Conservation (phyloP, 2,888 invertebrate species). For the Helicoverpa assulta region DNA sequence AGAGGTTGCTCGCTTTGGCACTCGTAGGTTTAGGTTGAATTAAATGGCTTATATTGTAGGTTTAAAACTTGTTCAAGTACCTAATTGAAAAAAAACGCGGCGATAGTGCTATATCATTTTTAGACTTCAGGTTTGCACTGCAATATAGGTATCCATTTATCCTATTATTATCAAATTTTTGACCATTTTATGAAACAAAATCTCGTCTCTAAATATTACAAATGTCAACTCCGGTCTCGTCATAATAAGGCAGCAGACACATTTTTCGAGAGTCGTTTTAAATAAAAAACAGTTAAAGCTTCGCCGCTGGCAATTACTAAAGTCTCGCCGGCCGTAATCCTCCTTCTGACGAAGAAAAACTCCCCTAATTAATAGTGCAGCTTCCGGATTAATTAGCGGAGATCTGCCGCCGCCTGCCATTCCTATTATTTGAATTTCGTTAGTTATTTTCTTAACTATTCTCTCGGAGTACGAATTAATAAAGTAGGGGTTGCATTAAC, state of each 20-base stretch:
- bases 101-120: neutral
- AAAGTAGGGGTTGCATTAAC: constrained; percentile 9
- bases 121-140: neutral
- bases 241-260: constrained; percentile 7
- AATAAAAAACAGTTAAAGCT: constrained; percentile 63
- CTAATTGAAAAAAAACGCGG: too few species aligned
- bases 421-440: constrained; percentile 75
- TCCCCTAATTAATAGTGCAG: constrained; percentile 86
- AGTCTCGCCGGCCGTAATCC: constrained; percentile 77
- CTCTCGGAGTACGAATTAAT: constrained; percentile 24
- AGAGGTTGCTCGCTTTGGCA: too few species aligned
- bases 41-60: too few species aligned
- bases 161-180: too few species aligned
- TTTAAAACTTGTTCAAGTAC: too few species aligned
- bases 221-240: constrained; percentile 9
- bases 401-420: constrained; percentile 68
- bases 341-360: constrained; percentile 81
- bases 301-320: constrained; percentile 73
- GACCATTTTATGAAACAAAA: neutral
- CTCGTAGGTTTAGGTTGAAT: too few species aligned
- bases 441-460: constrained; percentile 59
- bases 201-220: neutral
- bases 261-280: constrained; percentile 49
- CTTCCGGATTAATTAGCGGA: constrained; percentile 83
- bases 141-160: too few species aligned